These are phyloP conservation scores for Drosophila quadrilineata DNA, from an alignment of 1,140 invertebrate genomes.

Conservation along the genomic window DNA sequence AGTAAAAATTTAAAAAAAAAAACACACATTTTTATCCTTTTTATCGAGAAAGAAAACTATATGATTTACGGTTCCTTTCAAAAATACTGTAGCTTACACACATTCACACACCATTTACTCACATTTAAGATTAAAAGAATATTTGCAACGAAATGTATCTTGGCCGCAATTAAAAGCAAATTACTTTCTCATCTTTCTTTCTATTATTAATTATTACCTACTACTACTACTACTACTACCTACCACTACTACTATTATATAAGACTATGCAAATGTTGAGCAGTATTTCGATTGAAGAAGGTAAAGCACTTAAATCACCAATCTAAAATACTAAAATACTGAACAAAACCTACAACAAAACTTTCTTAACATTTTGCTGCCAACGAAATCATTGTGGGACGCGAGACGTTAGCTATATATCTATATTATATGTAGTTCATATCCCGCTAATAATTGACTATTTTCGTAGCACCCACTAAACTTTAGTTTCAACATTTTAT, in stretches of 20 bases:
- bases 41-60: no score
- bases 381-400: no score
- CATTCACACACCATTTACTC: slow-evolving; percentile 2
- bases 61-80: no score
- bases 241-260: slow-evolving; percentile 71
- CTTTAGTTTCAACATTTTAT: slow-evolving; percentile 40
- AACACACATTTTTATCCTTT: no score
- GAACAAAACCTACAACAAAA: slow-evolving; percentile 41
- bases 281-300: slow-evolving; percentile 80
- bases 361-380: slow-evolving; percentile 54
- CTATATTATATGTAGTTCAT: no score
- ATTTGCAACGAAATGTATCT: slow-evolving; percentile 49
- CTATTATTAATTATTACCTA: slow-evolving; percentile 80
- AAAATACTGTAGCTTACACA: background rate
- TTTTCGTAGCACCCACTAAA: background rate
- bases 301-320: slow-evolving; percentile 72
- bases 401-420: no score
- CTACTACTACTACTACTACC: slow-evolving; percentile 73
- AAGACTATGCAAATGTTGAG: slow-evolving; percentile 81
- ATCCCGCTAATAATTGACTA: background rate
- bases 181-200: slow-evolving; percentile 82
- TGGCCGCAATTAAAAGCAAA: slow-evolving; percentile 70
- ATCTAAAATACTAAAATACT: slow-evolving; percentile 61
- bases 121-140: slow-evolving; percentile 34
- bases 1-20: no score